phyloP scores from a whole-genome alignment of 2,797 vertebrate species.

The Mormyrus proboscirostris region DNA sequence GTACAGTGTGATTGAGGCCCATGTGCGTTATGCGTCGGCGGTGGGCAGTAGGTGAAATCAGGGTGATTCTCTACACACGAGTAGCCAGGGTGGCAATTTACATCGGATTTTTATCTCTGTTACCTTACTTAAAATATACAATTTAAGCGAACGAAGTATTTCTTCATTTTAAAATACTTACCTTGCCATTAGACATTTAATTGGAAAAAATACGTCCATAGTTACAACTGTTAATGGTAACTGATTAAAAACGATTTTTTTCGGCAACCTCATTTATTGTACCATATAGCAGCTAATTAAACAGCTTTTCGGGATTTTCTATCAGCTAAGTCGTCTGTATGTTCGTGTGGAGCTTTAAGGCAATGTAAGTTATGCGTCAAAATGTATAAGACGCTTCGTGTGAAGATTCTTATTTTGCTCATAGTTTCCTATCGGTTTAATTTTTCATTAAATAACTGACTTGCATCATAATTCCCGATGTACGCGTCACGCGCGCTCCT shows the following conservation, averaged over 20 bases:
- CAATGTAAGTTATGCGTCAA: background rate
- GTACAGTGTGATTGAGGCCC: background rate
- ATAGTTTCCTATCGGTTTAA: background rate
- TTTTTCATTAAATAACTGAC: background rate
- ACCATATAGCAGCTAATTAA: background rate
- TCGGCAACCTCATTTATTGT: background rate
- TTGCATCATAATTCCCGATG: background rate
- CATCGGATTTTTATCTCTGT: background rate
- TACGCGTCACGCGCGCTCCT: background rate
- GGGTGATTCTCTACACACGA: background rate
- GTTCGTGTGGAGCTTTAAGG: background rate
- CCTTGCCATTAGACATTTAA: background rate
- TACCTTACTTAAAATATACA: background rate
- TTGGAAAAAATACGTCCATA: background rate
- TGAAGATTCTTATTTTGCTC: background rate
- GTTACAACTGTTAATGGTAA: background rate
- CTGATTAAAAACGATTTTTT: background rate
- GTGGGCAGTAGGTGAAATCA: background rate
- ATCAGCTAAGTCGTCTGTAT: background rate
- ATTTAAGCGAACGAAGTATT: background rate
- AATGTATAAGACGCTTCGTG: background rate
- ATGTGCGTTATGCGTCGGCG: background rate
- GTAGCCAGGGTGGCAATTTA: background rate
- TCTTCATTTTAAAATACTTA: background rate
- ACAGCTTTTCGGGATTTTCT: background rate